Evolutionary conservation across 2,113 vertebrate genomes (phyloP).

Genomic region (Gobio gobio): DNA sequence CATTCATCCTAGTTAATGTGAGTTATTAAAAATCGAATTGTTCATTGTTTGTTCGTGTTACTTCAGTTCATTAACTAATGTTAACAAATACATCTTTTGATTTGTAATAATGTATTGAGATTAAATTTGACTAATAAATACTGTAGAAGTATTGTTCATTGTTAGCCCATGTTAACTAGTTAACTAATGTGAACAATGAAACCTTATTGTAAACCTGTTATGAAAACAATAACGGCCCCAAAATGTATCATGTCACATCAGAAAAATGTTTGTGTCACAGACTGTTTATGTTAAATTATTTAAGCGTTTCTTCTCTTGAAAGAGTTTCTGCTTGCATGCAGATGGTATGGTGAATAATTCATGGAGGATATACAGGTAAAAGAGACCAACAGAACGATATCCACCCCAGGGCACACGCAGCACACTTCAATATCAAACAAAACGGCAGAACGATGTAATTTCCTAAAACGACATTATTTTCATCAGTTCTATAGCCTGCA

Average conservation of each 20-base stretch:
- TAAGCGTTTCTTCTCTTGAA: slow-evolving; percentile 76
- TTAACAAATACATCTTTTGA: no score
- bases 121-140: no score
- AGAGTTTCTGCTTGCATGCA: slow-evolving; percentile 83
- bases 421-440: not conserved
- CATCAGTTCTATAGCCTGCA: not conserved
- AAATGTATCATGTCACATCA: slow-evolving; percentile 71
- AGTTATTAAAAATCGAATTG: no score
- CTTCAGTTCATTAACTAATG: no score
- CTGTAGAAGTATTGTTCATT: no score
- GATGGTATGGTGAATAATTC: slow-evolving; percentile 87
- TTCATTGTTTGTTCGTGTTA: no score
- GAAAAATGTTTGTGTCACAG: slow-evolving; percentile 74
- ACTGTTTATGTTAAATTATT: slow-evolving; percentile 85
- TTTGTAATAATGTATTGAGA: no score
- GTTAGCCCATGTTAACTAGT: no score
- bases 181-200: no score
- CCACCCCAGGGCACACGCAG: slow-evolving; percentile 12
- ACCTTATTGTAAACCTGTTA: no score
- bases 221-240: slow-evolving; percentile 15
- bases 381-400: slow-evolving; percentile 78
- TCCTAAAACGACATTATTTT: not conserved
- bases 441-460: not conserved
- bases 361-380: slow-evolving; percentile 82
- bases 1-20: no score